Base-by-base conservation (phyloP, 64 coral and sea anemone genomes). In the Montipora efflorescens region DNA sequence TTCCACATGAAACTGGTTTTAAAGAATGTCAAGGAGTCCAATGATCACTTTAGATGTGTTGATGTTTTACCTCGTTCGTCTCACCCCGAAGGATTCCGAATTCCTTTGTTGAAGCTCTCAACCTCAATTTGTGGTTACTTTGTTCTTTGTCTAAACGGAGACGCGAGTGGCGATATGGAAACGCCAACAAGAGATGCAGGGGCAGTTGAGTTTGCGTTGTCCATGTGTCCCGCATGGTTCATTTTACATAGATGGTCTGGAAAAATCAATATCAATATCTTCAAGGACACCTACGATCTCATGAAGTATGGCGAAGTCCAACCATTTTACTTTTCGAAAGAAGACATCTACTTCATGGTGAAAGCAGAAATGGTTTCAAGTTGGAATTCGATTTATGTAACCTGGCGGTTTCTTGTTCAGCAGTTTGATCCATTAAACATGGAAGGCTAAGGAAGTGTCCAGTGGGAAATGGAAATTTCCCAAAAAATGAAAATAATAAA, bases 1-100 rank as follows among this genome's bases (percentile, higher is more conserved):
- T 91, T 82, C 49, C 74, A 15, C 44, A 82, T 83, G 79, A 91
- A 81, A 48, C 13, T 91, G 28, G 66, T 91, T 48, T 82, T 67
- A 9, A 79, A 62, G 11, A 59, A 9, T 20, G 48, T 82, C 28
- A 47, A 79, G 4, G 5, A 4, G 4, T 66, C 5, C 15, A 45
- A 67, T 44, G 3, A 9, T 48, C 23, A 45, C 53, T 46, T 67
- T 0, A 64, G 52, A 13, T 82, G 59, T 23, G 47, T 73, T 5
- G 9, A 48, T 16, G 13, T 81, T 15, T 0, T 45, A 19, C 61
- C 78, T 58, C 79, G 8, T 59, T 23, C 61, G n/a, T 72, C 59
- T 53, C 22, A 51, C 69, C 5, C 6, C 1, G 3, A 9, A 4
- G 13, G 19, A 19, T 18, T 48, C 3, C 66, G 18, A 47, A 36